A percentile compares a stretch with the other conserved stretches of the same genome.
These are phyloP conservation scores for Urocitellus parryii DNA, from an alignment of 2,113 vertebrate species.

Conservation along the genomic window DNA sequence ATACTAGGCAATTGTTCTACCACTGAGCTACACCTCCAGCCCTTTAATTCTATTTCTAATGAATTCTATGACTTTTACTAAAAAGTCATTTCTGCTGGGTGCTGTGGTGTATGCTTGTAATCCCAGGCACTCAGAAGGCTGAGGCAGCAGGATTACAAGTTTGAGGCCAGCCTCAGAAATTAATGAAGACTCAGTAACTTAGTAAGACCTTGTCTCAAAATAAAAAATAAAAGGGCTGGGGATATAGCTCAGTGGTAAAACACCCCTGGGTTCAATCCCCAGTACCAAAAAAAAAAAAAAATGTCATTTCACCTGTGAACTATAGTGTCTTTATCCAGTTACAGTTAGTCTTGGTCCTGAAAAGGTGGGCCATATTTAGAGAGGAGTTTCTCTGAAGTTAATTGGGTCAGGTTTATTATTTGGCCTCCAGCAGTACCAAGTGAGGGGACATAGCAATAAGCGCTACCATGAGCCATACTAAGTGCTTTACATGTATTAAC, in stretches of 20 bases:
- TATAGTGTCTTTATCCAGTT: constrained; percentile 37
- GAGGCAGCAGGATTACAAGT: no score
- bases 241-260: no score
- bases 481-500: constrained; percentile 15
- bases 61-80: constrained; percentile 57
- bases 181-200: no score
- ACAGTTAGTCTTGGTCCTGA: constrained; percentile 27
- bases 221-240: no score
- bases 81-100: background rate
- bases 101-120: no score
- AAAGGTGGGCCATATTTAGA: background rate
- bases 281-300: background rate
- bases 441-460: background rate
- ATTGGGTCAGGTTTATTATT: background rate
- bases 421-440: constrained; percentile 7
- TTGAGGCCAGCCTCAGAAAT: no score
- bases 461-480: background rate
- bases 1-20: background rate
- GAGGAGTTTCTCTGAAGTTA: constrained; percentile 43
- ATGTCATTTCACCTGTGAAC: constrained; percentile 12
- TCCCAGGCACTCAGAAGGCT: no score
- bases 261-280: no score
- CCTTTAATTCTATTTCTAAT: constrained; percentile 35
- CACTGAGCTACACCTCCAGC: background rate
- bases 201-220: no score